Evolutionary conservation across 2,888 invertebrate genomes (phyloP).

Genomic region (Drosophila aldrichi): DNA sequence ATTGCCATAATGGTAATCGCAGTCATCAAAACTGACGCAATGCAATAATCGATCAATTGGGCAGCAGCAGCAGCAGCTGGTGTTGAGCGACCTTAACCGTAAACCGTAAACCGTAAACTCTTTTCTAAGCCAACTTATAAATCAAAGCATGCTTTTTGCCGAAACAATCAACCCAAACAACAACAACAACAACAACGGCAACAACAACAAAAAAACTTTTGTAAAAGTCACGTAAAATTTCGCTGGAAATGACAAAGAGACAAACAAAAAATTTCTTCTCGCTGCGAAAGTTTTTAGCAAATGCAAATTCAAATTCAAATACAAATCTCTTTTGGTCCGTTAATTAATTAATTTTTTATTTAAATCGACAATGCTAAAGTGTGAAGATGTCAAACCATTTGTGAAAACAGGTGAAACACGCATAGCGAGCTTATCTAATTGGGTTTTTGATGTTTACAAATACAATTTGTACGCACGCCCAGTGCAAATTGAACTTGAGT

Average conservation of each 20-base stretch:
- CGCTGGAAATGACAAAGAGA: constrained; percentile 44
- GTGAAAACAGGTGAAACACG: constrained; percentile 46
- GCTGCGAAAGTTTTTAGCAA: constrained; percentile 47
- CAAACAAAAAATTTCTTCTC: constrained; percentile 36
- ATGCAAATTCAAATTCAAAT: constrained; percentile 50
- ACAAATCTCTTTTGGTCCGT: constrained; percentile 40
- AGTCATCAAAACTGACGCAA: constrained; percentile 48
- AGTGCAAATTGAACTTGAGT: constrained; percentile 32
- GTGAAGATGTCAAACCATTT: constrained; percentile 39
- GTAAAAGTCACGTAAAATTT: constrained; percentile 56
- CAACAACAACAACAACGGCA: neutral
- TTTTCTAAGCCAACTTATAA: constrained; percentile 44
- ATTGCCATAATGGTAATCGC: constrained; percentile 55
- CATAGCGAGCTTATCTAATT: constrained; percentile 32
- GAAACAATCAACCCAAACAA: neutral
- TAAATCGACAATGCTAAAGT: constrained; percentile 22
- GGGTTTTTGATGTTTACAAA: constrained; percentile 72
- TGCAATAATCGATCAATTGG: constrained; percentile 51
- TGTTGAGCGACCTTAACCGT: constrained; percentile 24
- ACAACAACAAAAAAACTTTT: constrained; percentile 3
- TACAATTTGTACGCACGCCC: constrained; percentile 49
- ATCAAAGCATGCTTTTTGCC: constrained; percentile 20
- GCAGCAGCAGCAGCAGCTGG: constrained; percentile 18
- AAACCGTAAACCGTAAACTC: neutral
- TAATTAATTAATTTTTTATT: constrained; percentile 52